Evolutionary conservation across 2,888 invertebrate species (phyloP).

Genomic region (Gasteruption jaculator): DNA sequence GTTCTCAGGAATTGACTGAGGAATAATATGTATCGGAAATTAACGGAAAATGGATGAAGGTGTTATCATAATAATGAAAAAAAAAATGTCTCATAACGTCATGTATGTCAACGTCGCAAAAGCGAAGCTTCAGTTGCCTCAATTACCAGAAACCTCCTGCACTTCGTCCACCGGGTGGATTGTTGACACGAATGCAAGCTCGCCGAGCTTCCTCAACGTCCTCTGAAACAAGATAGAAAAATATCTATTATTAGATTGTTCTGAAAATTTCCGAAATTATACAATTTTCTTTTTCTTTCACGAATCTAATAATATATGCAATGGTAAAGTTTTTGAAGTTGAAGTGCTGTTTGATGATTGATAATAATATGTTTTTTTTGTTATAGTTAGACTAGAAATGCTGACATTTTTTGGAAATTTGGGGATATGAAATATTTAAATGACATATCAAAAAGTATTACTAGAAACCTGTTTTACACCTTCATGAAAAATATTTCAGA

Average conservation of each 20-base stretch:
- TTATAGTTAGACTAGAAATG: too few species aligned
- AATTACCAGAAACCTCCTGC: constrained; percentile 78
- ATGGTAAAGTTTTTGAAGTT: constrained; percentile 2
- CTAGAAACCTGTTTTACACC: too few species aligned
- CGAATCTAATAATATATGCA: too few species aligned
- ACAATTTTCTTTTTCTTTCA: too few species aligned
- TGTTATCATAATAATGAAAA: constrained; percentile 11
- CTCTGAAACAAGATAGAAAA: constrained; percentile 57
- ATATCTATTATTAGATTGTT: constrained; percentile 6
- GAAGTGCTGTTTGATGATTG: too few species aligned
- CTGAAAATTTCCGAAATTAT: neutral
- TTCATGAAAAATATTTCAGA: too few species aligned
- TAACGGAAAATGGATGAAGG: constrained; percentile 7
- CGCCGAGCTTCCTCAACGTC: constrained; percentile 71
- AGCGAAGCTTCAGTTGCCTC: constrained; percentile 25
- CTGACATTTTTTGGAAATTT: too few species aligned
- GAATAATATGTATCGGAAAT: constrained; percentile 10
- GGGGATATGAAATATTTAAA: too few species aligned
- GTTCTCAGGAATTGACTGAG: neutral
- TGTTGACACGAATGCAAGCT: constrained; percentile 78
- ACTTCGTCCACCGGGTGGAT: constrained; percentile 88
- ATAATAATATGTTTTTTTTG: too few species aligned
- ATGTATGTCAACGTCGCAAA: too few species aligned
- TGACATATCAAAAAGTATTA: too few species aligned
- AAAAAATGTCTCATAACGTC: too few species aligned